A percentile compares a stretch with the other conserved stretches of the same genome.
Evolutionary conservation across 2,888 invertebrate species (phyloP).

Genomic region (Ephialtes manifestator): DNA sequence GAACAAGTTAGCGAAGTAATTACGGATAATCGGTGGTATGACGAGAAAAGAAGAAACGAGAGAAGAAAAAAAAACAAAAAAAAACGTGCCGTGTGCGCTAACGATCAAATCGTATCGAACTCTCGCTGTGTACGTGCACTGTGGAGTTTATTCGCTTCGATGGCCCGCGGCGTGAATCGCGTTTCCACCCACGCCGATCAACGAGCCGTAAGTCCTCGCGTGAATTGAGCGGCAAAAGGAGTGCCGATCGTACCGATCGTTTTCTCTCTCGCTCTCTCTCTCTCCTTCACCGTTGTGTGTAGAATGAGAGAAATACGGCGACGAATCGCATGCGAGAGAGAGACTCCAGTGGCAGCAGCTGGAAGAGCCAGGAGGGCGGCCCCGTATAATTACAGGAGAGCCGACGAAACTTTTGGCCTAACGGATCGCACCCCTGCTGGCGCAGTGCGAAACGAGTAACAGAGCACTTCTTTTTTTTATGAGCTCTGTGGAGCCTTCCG

Average conservation of each 20-base stretch:
- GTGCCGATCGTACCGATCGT: slow-evolving; percentile 63
- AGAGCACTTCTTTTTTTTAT: slow-evolving; percentile 56
- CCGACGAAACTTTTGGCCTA: slow-evolving; percentile 66
- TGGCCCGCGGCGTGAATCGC: slow-evolving; percentile 61
- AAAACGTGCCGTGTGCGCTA: slow-evolving; percentile 45
- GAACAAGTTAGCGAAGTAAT: slow-evolving; percentile 60
- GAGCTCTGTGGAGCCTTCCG: slow-evolving; percentile 52
- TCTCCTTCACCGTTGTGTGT: background rate
- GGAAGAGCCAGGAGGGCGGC: slow-evolving; percentile 49
- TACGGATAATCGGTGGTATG: slow-evolving; percentile 45
- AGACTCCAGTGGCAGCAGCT: slow-evolving; percentile 40
- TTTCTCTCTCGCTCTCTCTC: slow-evolving; percentile 49
- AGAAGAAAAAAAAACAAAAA: slow-evolving; percentile 40
- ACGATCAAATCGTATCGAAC: slow-evolving; percentile 63
- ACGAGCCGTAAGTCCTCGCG: slow-evolving; percentile 66
- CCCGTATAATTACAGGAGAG: slow-evolving; percentile 65
- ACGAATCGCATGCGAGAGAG: slow-evolving; percentile 36
- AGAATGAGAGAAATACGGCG: slow-evolving; percentile 10
- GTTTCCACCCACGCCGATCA: slow-evolving; percentile 70
- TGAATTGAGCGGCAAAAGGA: slow-evolving; percentile 67
- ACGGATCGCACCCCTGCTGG: slow-evolving; percentile 69
- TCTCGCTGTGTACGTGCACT: slow-evolving; percentile 32
- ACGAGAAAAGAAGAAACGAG: slow-evolving; percentile 54
- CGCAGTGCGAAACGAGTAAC: slow-evolving; percentile 55
- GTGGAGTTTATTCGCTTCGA: slow-evolving; percentile 59